phyloP scores from a whole-genome alignment of 2,113 vertebrate species.

The Mus musculus region GRCm39 chr9:49596001-49596500 shows the following conservation, averaged over 20 bases:
- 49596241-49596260: background rate
- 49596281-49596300: background rate
- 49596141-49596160: conserved; percentile 43
- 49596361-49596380: background rate
- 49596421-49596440: background rate
- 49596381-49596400: background rate
- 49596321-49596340: conserved; percentile 19
- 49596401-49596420: background rate
- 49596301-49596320: conserved; percentile 39
- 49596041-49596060: background rate
- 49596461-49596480: background rate
- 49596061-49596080: conserved; percentile 2
- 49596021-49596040: conserved; percentile 22
- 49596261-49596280: conserved; percentile 34
- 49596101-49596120: no score
- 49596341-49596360: background rate
- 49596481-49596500: background rate
- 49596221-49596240: conserved; percentile 6
- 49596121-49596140: background rate
- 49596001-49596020: background rate
- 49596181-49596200: conserved; percentile 20
- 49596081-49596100: conserved; percentile 3
- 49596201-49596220: conserved; percentile 21
- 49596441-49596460: background rate
- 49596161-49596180: background rate